A percentile compares a stretch with the other conserved stretches of the same genome.
These are phyloP conservation scores for Corydoras maculifer DNA, from an alignment of 2,113 vertebrate species.

Conservation along the genomic window DNA sequence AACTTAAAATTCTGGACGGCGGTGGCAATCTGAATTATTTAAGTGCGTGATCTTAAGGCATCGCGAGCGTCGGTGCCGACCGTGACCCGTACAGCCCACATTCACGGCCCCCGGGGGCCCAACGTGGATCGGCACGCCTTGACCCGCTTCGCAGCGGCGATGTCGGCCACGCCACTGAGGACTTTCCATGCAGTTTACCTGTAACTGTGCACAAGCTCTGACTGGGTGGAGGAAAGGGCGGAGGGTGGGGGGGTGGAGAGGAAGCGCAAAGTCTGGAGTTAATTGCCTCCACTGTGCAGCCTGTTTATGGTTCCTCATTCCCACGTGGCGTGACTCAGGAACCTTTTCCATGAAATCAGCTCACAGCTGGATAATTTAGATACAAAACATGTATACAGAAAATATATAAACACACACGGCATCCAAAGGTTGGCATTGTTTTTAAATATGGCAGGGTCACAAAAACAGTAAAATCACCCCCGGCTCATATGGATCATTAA, in stretches of 20 bases:
- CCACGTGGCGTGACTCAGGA: slow-evolving; percentile 10
- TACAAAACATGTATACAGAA: slow-evolving; percentile 40
- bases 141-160: slow-evolving; percentile 54
- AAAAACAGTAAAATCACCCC: no score
- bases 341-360: slow-evolving; percentile 51
- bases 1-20: slow-evolving; percentile 43
- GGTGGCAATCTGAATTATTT: slow-evolving; percentile 68
- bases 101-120: slow-evolving; percentile 50
- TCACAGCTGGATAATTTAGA: slow-evolving; percentile 58
- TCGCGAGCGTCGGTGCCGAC: slow-evolving; percentile 57
- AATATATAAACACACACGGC: slow-evolving; percentile 41
- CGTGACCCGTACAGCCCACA: slow-evolving; percentile 49
- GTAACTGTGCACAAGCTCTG: slow-evolving; percentile 46
- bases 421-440: not conserved
- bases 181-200: slow-evolving; percentile 53
- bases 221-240: slow-evolving; percentile 36
- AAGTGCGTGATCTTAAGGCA: slow-evolving; percentile 68
- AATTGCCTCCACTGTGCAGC: slow-evolving; percentile 64
- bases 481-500: no score
- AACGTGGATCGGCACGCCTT: slow-evolving; percentile 49
- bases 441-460: no score
- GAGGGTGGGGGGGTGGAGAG: slow-evolving; percentile 15
- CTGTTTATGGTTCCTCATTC: slow-evolving; percentile 7
- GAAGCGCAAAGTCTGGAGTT: slow-evolving; percentile 40
- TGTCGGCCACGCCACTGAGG: slow-evolving; percentile 50